Evolutionary conservation across 1,140 invertebrate genomes (phyloP), one percentile per base, ranked within the genome.

Genomic region (Radopholus similis): DNA sequence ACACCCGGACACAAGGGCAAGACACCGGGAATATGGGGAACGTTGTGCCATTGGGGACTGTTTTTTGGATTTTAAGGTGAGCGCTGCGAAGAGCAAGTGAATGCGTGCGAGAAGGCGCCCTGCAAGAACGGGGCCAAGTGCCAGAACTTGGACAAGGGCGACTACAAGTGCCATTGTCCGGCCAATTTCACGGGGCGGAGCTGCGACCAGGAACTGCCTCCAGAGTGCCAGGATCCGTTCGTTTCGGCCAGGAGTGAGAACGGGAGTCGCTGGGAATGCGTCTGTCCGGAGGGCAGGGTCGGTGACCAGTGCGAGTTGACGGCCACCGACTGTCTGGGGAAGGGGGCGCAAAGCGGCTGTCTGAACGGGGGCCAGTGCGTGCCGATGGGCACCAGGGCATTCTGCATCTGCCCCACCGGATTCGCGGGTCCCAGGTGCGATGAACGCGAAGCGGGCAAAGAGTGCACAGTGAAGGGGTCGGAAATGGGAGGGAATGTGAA

Each of bases 311-410:
- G 57, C 30, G 57, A 64, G 32, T 63, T 63, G 57, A 4, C 37
- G 23, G 59, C 32, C 32, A 37, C 21, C 1, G 30, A 18, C 9
- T 64, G 47, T 63, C 28, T 13, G 15, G 2, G 4, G 28, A n/a
- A 37, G 30, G 15, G 40, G 30, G 28, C 21, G 15, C n/a, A 1
- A 21, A 21, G 3, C 32, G 32, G 18, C 6, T 64, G 63, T 32
- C 59, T 57, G 18, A 64, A 64, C 30, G 63, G 63, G 11, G 63
- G 63, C 2, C 37, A 64, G 42, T 64, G 63, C 11, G 58, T 64
- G n/a, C 57, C 38, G 37, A 11, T 37, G 8, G 57, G 57, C n/a
- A 9, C 18, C 5, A 54, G 42, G 23, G 9, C 28, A 44, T 64
- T 64, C 56, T 64, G 63, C 30, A 64, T 64, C 37, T 64, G 63